A percentile compares a stretch with the other conserved stretches of the same genome.
phyloP scores from a whole-genome alignment of 1,140 invertebrate genomes.

The Andricus grossulariae region DNA sequence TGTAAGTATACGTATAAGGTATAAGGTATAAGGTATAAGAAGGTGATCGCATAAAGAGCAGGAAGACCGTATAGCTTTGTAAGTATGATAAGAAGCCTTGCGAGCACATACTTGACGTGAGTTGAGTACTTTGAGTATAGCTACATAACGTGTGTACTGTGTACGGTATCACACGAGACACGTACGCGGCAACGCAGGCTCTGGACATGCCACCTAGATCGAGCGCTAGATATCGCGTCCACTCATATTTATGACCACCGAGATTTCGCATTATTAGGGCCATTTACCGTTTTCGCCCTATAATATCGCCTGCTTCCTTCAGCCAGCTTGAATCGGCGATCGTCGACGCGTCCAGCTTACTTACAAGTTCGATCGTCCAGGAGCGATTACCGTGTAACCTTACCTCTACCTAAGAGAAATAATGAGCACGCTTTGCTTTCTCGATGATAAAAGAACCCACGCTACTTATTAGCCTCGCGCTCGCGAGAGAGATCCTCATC shows the following conservation, averaged over 20 bases:
- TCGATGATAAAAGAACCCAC: constrained; percentile 46
- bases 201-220: constrained; percentile 73
- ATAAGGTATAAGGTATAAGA: background rate
- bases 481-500: constrained; percentile 39
- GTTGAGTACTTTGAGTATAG: constrained; percentile 47
- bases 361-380: constrained; percentile 43
- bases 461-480: constrained; percentile 48
- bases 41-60: constrained; percentile 51
- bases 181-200: constrained; percentile 62
- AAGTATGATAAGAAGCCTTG: constrained; percentile 47
- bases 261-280: constrained; percentile 74
- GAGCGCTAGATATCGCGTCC: constrained; percentile 58
- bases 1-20: background rate
- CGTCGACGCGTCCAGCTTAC: constrained; percentile 37
- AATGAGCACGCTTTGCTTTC: constrained; percentile 45
- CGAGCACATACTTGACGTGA: constrained; percentile 58
- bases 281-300: constrained; percentile 68
- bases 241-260: constrained; percentile 69
- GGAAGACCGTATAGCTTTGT: constrained; percentile 50
- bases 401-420: constrained; percentile 35
- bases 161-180: constrained; percentile 70
- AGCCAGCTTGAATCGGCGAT: constrained; percentile 43
- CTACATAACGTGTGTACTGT: constrained; percentile 39
- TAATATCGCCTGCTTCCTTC: constrained; percentile 51
- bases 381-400: constrained; percentile 44